Evolutionary conservation across 2,113 vertebrate genomes (phyloP).

Genomic region (Zapus hudsonius): DNA sequence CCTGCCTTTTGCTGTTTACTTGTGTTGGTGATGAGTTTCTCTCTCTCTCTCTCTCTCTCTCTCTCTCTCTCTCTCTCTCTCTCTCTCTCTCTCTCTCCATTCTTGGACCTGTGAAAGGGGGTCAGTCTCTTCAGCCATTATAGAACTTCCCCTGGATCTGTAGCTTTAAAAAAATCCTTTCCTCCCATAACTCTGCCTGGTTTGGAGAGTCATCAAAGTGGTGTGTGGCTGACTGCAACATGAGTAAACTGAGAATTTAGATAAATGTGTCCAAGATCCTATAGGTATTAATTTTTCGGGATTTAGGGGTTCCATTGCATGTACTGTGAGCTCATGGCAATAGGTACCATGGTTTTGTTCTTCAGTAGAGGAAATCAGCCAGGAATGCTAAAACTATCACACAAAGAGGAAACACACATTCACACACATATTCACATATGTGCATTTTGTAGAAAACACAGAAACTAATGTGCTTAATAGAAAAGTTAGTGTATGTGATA

Average conservation of each 20-base stretch:
- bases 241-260: not conserved
- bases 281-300: not conserved
- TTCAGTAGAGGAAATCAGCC: not conserved
- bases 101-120: too few relatives aligned
- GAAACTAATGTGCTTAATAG: not conserved
- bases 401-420: not conserved
- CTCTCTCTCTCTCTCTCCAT: too few relatives aligned
- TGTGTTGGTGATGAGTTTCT: too few relatives aligned
- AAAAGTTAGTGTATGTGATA: not conserved
- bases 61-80: too few relatives aligned
- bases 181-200: too few relatives aligned
- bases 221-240: too few relatives aligned
- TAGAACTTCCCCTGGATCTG: too few relatives aligned
- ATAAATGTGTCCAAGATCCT: not conserved
- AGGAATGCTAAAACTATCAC: not conserved
- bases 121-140: too few relatives aligned
- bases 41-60: too few relatives aligned
- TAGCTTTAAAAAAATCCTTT: too few relatives aligned
- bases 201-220: too few relatives aligned
- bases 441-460: not conserved
- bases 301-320: not conserved
- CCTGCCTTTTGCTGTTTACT: too few relatives aligned
- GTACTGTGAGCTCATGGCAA: not conserved
- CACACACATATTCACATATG: not conserved
- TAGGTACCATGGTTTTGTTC: not conserved